Evolutionary conservation across 2,113 vertebrate species (phyloP).

Genomic region (Ophthalmolycus amberensis): DNA sequence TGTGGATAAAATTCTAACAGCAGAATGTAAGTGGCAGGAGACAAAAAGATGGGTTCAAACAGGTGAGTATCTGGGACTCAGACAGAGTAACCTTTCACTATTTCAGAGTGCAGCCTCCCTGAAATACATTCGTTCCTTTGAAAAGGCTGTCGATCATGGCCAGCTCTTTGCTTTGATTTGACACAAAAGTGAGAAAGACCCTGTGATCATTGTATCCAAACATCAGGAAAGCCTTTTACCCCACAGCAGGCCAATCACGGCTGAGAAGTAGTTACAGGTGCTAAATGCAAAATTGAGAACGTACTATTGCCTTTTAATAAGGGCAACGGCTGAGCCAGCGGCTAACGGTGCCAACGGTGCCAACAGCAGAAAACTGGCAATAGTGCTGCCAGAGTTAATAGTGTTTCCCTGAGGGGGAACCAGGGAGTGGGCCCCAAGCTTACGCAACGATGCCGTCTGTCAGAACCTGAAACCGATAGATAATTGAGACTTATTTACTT

Average conservation of each 20-base stretch:
- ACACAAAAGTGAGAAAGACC: background rate
- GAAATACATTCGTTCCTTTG: background rate
- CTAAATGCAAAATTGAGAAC: background rate
- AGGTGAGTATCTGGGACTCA: background rate
- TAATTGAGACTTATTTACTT: no score
- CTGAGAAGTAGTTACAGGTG: background rate
- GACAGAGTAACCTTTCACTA: background rate
- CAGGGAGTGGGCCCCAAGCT: no score
- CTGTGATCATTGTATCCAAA: background rate
- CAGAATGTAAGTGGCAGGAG: background rate
- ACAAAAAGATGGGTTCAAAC: conserved; percentile 8
- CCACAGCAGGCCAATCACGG: conserved; percentile 9
- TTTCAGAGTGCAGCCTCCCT: background rate
- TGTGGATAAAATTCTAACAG: background rate
- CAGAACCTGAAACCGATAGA: no score
- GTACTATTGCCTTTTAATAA: background rate
- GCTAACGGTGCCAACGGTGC: no score
- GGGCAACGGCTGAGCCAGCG: no score
- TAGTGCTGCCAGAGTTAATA: no score
- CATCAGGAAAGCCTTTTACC: conserved; percentile 24
- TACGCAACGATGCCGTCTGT: no score
- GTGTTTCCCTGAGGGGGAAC: no score
- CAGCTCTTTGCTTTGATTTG: conserved; percentile 1
- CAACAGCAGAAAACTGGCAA: no score
- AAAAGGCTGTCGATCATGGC: background rate